Percentiles rank a stretch among this genome's conserved stretches.
These are phyloP conservation scores for Aegypius monachus DNA, from an alignment of 2,113 vertebrate species.

Conservation along the genomic window DNA sequence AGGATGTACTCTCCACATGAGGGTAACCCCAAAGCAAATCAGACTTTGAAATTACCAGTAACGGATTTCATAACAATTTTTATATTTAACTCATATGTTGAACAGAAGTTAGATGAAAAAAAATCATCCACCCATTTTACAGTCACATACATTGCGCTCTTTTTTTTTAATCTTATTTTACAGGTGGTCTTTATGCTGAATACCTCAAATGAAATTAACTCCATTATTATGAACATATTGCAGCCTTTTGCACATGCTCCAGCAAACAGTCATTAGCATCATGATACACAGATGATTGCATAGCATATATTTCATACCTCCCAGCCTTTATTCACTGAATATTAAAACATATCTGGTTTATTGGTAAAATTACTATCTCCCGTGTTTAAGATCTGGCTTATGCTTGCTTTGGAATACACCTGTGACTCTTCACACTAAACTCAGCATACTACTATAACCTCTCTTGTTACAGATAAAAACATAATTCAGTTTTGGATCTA, in stretches of 20 bases:
- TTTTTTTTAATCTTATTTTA: neutral
- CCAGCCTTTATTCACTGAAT: neutral
- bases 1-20: neutral
- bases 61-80: neutral
- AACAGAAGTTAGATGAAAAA: neutral
- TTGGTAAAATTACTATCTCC: neutral
- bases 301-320: neutral
- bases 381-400: neutral
- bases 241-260: neutral
- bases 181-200: neutral
- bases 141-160: neutral
- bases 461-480: constrained; percentile 54
- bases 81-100: neutral
- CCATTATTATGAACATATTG: neutral
- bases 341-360: neutral
- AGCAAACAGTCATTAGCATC: neutral
- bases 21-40: neutral
- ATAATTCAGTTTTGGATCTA: constrained; percentile 61
- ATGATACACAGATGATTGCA: neutral
- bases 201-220: neutral
- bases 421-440: neutral
- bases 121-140: neutral
- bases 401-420: neutral
- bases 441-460: neutral
- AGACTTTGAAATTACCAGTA: neutral